These are phyloP conservation scores for Plebejus anna DNA, from an alignment of 2,888 invertebrate species.

Conservation along the genomic window DNA sequence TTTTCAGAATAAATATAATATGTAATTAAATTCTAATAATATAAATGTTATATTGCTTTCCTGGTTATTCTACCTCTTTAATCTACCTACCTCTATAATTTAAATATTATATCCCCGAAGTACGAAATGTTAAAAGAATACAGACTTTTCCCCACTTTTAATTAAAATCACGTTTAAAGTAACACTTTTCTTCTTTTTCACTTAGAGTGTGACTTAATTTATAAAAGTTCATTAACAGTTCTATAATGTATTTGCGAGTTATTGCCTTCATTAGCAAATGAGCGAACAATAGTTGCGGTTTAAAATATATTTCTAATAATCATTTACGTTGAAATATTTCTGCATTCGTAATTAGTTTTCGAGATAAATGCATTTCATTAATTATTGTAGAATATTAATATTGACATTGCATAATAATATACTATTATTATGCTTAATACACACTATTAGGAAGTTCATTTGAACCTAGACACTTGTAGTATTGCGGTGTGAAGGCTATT, in stretches of 20 bases:
- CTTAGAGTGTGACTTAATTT: slow-evolving; percentile 6
- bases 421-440: slow-evolving; percentile 4
- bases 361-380: slow-evolving; percentile 13
- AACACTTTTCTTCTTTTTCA: background rate
- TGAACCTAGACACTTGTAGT: background rate
- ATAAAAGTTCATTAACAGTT: slow-evolving; percentile 14
- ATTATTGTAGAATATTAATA: slow-evolving; percentile 9
- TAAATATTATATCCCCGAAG: background rate
- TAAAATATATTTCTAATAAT: slow-evolving; percentile 23
- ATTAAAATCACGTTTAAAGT: slow-evolving; percentile 20
- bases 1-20: too few species aligned
- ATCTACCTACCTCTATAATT: too few species aligned
- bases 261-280: slow-evolving; percentile 22
- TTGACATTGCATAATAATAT: slow-evolving; percentile 18
- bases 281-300: slow-evolving; percentile 5
- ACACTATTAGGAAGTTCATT: background rate
- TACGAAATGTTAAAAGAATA: background rate
- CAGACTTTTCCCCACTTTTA: background rate
- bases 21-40: too few species aligned
- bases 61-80: too few species aligned
- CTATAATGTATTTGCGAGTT: slow-evolving; percentile 17
- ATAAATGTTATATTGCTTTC: too few species aligned
- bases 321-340: slow-evolving; percentile 10
- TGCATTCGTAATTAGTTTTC: slow-evolving; percentile 18
- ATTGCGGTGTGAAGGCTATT: background rate